A percentile compares a stretch with the other conserved stretches of the same genome.
These are phyloP conservation scores for Syngnathus typhle DNA, from an alignment of 2,113 vertebrate species.

Conservation along the genomic window DNA sequence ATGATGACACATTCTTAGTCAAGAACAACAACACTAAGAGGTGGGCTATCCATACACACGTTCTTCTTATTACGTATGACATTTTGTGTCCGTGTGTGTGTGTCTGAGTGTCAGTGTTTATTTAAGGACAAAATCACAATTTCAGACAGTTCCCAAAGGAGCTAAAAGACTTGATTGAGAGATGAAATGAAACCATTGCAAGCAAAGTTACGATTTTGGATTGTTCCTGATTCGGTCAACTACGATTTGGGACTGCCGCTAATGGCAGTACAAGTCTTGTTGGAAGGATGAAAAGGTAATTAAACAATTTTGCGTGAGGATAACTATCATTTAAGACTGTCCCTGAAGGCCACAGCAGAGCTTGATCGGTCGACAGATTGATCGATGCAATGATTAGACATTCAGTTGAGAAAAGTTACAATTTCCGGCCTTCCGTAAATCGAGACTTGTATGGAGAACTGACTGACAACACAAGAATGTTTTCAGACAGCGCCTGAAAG, in stretches of 20 bases:
- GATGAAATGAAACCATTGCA: background rate
- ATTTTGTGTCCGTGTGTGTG: background rate
- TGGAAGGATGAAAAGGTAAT: background rate
- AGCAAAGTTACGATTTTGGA: background rate
- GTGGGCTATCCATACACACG: background rate
- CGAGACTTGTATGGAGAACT: background rate
- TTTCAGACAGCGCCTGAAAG: constrained; percentile 7
- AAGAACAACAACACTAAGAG: background rate
- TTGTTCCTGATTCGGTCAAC: background rate
- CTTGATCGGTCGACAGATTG: background rate
- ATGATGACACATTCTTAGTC: background rate
- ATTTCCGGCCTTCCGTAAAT: background rate
- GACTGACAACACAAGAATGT: background rate
- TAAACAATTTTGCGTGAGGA: background rate
- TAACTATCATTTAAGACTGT: background rate
- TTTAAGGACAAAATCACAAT: background rate
- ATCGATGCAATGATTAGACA: background rate
- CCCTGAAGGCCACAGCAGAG: background rate
- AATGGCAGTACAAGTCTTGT: background rate
- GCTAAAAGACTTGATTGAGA: background rate
- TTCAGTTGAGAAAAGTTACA: background rate
- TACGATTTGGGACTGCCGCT: background rate
- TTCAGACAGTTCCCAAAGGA: background rate
- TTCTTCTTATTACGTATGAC: background rate
- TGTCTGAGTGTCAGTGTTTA: background rate